These are phyloP conservation scores for Butorides virescens DNA, from an alignment of 2,113 vertebrate species.

Conservation along the genomic window DNA sequence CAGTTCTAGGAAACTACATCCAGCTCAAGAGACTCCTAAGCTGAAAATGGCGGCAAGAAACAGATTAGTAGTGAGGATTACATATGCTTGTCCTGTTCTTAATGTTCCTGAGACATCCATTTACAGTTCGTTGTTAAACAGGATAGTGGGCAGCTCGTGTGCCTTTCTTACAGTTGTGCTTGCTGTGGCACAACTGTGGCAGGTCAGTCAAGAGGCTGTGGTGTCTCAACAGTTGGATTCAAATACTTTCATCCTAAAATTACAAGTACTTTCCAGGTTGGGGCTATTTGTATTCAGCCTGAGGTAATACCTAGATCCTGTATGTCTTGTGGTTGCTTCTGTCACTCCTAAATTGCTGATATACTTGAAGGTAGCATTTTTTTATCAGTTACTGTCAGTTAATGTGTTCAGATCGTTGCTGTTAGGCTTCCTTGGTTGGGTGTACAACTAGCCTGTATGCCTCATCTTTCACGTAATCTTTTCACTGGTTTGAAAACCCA, in stretches of 20 bases:
- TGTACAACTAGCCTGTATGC: neutral
- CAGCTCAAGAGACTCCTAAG: neutral
- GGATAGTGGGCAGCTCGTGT: neutral
- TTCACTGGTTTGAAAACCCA: neutral
- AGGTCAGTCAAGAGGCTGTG: neutral
- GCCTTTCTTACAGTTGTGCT: neutral
- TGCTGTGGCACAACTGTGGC: neutral
- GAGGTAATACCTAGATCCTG: neutral
- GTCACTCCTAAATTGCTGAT: neutral
- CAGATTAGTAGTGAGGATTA: neutral
- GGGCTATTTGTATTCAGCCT: neutral
- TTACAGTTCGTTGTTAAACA: neutral
- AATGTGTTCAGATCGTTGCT: neutral
- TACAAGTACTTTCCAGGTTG: fast-evolving
- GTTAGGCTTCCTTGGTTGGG: neutral
- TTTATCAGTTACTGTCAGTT: neutral
- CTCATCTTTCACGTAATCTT: neutral
- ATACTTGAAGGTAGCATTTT: neutral
- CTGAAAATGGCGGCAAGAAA: neutral
- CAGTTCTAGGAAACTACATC: neutral
- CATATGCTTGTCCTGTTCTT: neutral
- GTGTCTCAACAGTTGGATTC: neutral
- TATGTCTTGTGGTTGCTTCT: neutral
- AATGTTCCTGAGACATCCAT: neutral
- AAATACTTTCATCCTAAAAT: neutral